phyloP scores from a whole-genome alignment of 1,140 invertebrate species.

The Hylyphantes graminicola region DNA sequence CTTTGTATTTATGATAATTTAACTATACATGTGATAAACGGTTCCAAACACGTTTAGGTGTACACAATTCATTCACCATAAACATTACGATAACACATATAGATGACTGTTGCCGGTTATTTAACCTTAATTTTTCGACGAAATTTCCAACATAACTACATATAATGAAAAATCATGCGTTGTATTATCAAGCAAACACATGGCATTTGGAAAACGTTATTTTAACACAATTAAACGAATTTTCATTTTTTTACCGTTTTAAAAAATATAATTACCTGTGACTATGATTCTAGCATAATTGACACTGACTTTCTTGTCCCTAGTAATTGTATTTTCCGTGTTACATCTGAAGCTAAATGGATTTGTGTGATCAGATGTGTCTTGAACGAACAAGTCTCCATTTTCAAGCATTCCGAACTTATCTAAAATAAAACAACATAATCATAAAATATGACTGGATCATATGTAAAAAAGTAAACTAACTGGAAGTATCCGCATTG shows the following conservation, averaged over 20 bases:
- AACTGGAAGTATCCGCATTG: too few species aligned
- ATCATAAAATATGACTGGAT: too few species aligned
- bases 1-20: too few species aligned
- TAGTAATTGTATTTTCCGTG: conserved; percentile 49
- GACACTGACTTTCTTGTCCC: conserved; percentile 53
- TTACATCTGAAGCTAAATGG: conserved; percentile 49
- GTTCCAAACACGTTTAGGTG: too few species aligned
- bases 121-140: neutral
- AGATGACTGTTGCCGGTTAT: too few species aligned
- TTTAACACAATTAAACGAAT: neutral
- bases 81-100: too few species aligned
- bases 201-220: too few species aligned
- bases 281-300: conserved; percentile 58
- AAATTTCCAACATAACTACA: neutral
- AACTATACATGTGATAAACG: too few species aligned
- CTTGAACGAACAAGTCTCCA: conserved; percentile 49
- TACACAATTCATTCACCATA: too few species aligned
- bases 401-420: conserved; percentile 55
- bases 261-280: conserved; percentile 26
- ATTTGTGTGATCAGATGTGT: conserved; percentile 36
- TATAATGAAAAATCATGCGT: neutral
- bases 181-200: too few species aligned
- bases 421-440: neutral
- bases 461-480: too few species aligned
- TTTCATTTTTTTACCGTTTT: neutral